These are phyloP conservation scores for Nymphalis c-album DNA, from an alignment of 2,888 invertebrate genomes.

Conservation along the genomic window DNA sequence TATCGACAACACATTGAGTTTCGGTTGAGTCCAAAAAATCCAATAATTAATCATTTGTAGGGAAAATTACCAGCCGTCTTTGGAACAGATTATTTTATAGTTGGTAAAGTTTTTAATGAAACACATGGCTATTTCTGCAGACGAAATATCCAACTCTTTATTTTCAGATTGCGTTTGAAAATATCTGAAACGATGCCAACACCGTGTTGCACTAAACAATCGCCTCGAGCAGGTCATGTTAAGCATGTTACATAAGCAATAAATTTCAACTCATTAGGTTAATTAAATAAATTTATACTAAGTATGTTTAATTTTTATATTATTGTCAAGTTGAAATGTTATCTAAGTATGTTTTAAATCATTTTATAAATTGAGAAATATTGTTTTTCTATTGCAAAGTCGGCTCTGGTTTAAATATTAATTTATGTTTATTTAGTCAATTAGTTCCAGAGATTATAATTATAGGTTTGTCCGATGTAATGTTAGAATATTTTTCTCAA, in stretches of 20 bases:
- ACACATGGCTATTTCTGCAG: background rate
- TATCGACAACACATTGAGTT: conserved; percentile 38
- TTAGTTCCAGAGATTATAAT: background rate
- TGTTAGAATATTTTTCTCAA: background rate
- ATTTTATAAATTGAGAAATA: background rate
- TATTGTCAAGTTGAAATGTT: too few relatives aligned
- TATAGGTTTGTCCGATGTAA: background rate
- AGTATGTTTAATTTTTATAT: background rate
- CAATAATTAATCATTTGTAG: background rate
- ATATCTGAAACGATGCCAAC: conserved; percentile 43
- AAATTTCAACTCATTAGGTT: conserved; percentile 31
- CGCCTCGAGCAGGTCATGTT: conserved; percentile 34
- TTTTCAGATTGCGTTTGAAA: conserved; percentile 20
- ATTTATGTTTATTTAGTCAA: background rate
- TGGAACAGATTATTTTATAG: background rate
- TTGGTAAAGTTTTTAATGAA: background rate
- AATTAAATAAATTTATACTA: conserved; percentile 1
- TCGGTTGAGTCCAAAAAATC: conserved; percentile 38
- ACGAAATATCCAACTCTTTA: background rate
- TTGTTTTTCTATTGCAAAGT: conserved; percentile 13
- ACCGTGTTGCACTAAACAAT: conserved; percentile 41
- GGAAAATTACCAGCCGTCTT: conserved; percentile 13
- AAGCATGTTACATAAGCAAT: conserved; percentile 31
- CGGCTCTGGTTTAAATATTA: conserved; percentile 6
- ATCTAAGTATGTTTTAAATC: background rate